Base-by-base conservation (phyloP, 2,113 vertebrate genomes). In the Pantherophis guttatus region DNA sequence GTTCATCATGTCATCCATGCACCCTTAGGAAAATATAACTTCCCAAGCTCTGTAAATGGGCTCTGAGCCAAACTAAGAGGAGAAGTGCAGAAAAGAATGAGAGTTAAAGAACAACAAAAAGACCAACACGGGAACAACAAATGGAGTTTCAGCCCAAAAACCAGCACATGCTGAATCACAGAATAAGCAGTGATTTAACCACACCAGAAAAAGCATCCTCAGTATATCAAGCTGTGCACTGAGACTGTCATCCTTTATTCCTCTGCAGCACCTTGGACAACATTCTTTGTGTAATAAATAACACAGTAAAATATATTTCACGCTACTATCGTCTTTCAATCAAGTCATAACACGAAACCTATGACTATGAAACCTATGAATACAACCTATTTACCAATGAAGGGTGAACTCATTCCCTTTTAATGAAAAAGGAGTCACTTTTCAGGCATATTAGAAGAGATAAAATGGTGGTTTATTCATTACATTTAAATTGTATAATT, bases 381-480 rank as follows among this genome's bases (percentile, higher is more conserved):
- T 33, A 17, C 29, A 70, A 70, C 13, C 65, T 70, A 70, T 15
- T 70, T 33, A 33, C 65, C 65, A 70, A 33, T 70, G 12, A 33
- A 70, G 33, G 13, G 2, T 70, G 65, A 70, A 70, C 12, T 70
- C 8, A 53, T 88, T 81, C 24, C 44, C n/a, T 91, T 85, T 95
- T 92, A 81, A 24, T 91, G 70, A 9, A 88, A 92, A 94, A 95
- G 88, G 33, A 86, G n/a, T 5, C 57, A 91, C 94, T 55, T 87
- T 92, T 95, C 85, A 91, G 81, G 93, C 85, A 86, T 39, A 33
- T 92, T 90, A 70, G 87, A 52, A 57, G 26, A 54, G 92, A 87
- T 91, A 93, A 94, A 94, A 87, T 21, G 57, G 39, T 70, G 0
- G 3, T 89, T 50, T 88, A 0, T 91, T 93, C 95, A 62, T 86